phyloP scores from a whole-genome alignment of 2,797 vertebrate genomes.

The Phoxinus dragarum region DNA sequence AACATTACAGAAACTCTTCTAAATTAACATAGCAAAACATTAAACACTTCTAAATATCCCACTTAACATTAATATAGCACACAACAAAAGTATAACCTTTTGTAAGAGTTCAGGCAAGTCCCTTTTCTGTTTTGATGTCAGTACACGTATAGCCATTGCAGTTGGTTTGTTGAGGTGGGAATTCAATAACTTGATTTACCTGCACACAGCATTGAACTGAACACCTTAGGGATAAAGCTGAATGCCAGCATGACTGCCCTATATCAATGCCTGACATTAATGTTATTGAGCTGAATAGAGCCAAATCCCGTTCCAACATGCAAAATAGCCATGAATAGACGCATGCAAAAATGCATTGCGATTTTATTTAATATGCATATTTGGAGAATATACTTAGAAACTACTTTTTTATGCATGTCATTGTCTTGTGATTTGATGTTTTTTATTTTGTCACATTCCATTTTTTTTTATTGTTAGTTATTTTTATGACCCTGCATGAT shows the following conservation, averaged over 20 bases:
- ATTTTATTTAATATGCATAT: neutral
- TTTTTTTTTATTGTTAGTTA: neutral
- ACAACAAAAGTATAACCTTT: neutral
- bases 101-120: neutral
- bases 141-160: neutral
- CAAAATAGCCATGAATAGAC: neutral
- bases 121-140: conserved; percentile 10
- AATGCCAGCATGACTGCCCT: neutral
- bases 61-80: neutral
- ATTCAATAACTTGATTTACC: conserved; percentile 2
- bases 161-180: neutral
- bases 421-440: neutral
- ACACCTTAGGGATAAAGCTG: neutral
- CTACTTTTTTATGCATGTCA: neutral
- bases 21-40: neutral
- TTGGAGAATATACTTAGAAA: neutral
- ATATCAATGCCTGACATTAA: conserved; percentile 17
- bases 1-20: neutral
- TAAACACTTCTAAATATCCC: neutral
- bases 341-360: neutral
- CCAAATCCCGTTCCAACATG: neutral
- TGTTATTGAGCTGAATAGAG: conserved; percentile 16
- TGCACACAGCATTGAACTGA: neutral
- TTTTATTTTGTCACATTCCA: too few species aligned
- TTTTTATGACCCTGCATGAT: neutral